Conservation (phyloP, 2,797 vertebrate genomes). For the Sitta carolinensis region DNA sequence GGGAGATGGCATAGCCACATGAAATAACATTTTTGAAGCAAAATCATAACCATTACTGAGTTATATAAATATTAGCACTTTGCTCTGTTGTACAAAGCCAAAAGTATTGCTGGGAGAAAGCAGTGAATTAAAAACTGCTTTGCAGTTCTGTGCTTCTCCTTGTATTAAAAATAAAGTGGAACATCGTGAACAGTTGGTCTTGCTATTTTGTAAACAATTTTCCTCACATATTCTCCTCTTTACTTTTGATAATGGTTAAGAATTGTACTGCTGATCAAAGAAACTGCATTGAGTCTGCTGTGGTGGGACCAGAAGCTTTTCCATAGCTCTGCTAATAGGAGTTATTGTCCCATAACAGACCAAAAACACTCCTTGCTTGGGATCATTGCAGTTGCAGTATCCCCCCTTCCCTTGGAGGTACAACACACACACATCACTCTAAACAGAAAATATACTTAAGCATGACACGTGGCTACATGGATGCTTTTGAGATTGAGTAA, state of each 20-base stretch:
- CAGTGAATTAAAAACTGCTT: constrained; percentile 33
- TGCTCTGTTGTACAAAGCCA: not conserved
- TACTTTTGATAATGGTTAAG: not conserved
- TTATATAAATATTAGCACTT: constrained; percentile 26
- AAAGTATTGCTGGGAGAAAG: constrained; percentile 15
- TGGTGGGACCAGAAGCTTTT: not conserved
- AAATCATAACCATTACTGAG: not conserved
- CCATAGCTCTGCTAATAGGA: not conserved
- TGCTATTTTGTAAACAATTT: constrained; percentile 20
- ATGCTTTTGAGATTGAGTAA: constrained; percentile 9
- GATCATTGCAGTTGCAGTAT: not conserved
- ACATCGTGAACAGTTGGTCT: not conserved
- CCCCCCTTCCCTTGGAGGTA: not conserved
- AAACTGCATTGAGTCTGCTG: not conserved
- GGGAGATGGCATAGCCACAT: not conserved
- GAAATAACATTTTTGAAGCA: constrained; percentile 6
- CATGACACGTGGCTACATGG: not conserved
- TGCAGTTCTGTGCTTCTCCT: not conserved
- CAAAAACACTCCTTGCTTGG: not conserved
- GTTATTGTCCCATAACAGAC: not conserved
- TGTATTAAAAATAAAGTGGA: constrained; percentile 11
- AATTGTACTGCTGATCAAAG: not conserved
- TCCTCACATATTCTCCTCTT: not conserved
- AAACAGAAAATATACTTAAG: constrained; percentile 15
- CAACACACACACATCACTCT: not conserved